phyloP scores from a whole-genome alignment of 2,797 vertebrate species.

The Cossypha niveicapilla region DNA sequence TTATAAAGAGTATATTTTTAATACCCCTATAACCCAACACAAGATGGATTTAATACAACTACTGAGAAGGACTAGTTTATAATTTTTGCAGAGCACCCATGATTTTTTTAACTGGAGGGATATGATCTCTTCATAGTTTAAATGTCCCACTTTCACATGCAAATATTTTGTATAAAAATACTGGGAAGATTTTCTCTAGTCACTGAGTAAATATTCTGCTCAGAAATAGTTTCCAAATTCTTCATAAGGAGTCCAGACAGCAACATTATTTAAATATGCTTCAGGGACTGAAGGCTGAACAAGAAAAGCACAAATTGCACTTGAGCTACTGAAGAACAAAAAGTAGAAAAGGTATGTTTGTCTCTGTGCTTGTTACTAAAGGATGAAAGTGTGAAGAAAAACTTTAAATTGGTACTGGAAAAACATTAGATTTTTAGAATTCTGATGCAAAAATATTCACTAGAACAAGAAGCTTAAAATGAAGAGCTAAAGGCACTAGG shows the following conservation, averaged over 20 bases:
- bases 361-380: background rate
- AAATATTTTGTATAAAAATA: background rate
- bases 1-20: background rate
- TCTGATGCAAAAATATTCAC: conserved; percentile 32
- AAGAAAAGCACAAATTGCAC: conserved; percentile 1
- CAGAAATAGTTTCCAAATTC: background rate
- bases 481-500: background rate
- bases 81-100: background rate
- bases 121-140: background rate
- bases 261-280: background rate
- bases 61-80: background rate
- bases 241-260: background rate
- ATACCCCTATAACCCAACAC: background rate
- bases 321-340: background rate
- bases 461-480: background rate
- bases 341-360: conserved; percentile 1
- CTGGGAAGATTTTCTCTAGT: background rate
- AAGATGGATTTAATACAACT: background rate
- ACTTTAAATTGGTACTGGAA: background rate
- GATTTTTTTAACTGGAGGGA: background rate
- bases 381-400: conserved; percentile 9
- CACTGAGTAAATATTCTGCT: background rate
- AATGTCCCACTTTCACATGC: background rate
- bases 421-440: background rate
- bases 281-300: background rate